A percentile compares a stretch with the other conserved stretches of the same genome.
phyloP scores from a whole-genome alignment of 2,888 invertebrate genomes.

The Mimas tiliae region DNA sequence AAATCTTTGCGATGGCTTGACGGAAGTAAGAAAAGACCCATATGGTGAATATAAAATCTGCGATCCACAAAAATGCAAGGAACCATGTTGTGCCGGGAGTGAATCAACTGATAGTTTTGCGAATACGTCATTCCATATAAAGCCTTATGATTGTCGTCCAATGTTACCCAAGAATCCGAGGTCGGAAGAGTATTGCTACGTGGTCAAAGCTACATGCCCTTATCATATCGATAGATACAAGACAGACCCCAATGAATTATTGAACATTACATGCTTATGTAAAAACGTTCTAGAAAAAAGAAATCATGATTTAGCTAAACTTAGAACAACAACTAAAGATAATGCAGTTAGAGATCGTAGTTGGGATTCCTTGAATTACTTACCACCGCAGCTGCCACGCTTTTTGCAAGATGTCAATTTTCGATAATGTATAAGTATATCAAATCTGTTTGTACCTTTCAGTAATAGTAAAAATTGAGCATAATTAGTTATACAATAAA shows the following conservation, averaged over 20 bases:
- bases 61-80: slow-evolving; percentile 30
- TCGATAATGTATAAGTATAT: not conserved
- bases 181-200: slow-evolving; percentile 43
- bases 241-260: slow-evolving; percentile 45
- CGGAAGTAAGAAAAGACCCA: slow-evolving; percentile 30
- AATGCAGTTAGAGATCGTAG: slow-evolving; percentile 24
- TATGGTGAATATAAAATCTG: slow-evolving; percentile 30
- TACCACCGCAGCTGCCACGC: slow-evolving; percentile 65
- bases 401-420: slow-evolving; percentile 53
- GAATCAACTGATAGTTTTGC: not conserved
- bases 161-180: slow-evolving; percentile 28
- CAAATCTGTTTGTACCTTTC: slow-evolving; percentile 2
- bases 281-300: slow-evolving; percentile 31
- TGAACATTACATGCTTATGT: slow-evolving; percentile 46
- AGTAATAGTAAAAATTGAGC: not conserved
- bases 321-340: not conserved
- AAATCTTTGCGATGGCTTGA: slow-evolving; percentile 30
- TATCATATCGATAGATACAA: slow-evolving; percentile 43
- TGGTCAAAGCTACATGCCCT: slow-evolving; percentile 44
- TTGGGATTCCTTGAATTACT: slow-evolving; percentile 56
- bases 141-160: slow-evolving; percentile 40
- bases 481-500: not conserved
- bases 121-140: slow-evolving; percentile 45
- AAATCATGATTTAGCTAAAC: not conserved
- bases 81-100: slow-evolving; percentile 21